A percentile compares a stretch with the other conserved stretches of the same genome.
Evolutionary conservation across 2,888 invertebrate species (phyloP).

Genomic region (Alloplasta piceator): DNA sequence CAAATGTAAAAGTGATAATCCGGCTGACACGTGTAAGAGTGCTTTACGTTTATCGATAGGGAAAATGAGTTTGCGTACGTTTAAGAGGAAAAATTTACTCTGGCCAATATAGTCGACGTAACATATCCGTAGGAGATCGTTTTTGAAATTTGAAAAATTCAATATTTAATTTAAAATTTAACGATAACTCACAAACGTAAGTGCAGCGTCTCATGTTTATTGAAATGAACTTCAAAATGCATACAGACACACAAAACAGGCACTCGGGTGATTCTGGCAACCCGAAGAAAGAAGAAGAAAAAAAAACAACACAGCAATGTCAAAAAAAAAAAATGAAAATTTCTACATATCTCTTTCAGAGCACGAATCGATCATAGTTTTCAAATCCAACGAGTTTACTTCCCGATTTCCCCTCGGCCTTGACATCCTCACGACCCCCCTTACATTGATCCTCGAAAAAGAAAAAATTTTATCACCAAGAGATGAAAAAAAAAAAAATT

Average conservation of each 20-base stretch:
- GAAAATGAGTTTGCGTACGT: slow-evolving; percentile 20
- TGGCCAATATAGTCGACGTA: slow-evolving; percentile 47
- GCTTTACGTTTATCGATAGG: slow-evolving; percentile 68
- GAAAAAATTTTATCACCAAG: neutral
- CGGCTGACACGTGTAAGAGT: slow-evolving; percentile 69
- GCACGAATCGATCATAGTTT: slow-evolving; percentile 43
- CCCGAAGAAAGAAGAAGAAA: slow-evolving; percentile 28
- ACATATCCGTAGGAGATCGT: slow-evolving; percentile 49
- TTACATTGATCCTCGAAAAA: neutral
- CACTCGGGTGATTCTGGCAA: slow-evolving; percentile 51
- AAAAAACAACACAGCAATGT: slow-evolving; percentile 21
- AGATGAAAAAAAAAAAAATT: slow-evolving; percentile 7
- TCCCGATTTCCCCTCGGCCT: slow-evolving; percentile 37
- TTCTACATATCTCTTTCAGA: slow-evolving; percentile 56
- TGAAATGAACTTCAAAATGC: slow-evolving; percentile 3
- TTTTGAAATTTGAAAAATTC: slow-evolving; percentile 16
- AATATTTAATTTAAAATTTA: slow-evolving; percentile 6
- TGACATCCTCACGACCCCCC: neutral
- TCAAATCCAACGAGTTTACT: slow-evolving; percentile 46
- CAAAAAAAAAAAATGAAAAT: slow-evolving; percentile 14
- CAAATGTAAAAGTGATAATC: slow-evolving; percentile 71
- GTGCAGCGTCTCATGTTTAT: neutral
- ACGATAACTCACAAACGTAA: slow-evolving; percentile 16
- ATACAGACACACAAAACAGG: slow-evolving; percentile 1
- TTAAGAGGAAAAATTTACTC: slow-evolving; percentile 20